Conservation (phyloP, 2,113 vertebrate species). For the Semnornis frantzii region DNA sequence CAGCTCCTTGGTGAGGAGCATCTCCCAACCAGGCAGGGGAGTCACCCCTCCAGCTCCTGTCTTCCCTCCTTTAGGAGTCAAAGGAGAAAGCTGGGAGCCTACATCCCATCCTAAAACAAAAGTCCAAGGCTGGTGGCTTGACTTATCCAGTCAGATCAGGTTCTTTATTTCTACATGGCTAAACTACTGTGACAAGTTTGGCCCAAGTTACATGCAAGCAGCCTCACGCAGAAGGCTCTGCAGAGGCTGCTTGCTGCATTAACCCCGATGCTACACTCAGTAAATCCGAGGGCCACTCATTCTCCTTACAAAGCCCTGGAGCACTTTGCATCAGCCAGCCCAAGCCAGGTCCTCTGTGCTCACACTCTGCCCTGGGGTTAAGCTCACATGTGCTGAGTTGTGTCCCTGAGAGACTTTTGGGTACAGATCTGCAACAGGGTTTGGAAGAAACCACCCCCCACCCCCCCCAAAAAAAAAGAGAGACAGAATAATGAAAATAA, state of each 20-base stretch:
- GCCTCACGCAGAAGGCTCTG: background rate
- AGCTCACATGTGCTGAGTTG: rapidly evolving
- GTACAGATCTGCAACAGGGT: rapidly evolving
- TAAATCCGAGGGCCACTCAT: background rate
- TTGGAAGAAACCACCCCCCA: background rate
- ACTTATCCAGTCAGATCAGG: background rate
- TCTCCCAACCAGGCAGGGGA: background rate
- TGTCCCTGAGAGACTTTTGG: rapidly evolving
- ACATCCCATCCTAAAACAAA: background rate
- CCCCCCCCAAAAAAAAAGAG: too few relatives aligned
- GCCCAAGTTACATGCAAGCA: rapidly evolving
- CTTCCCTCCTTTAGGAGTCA: background rate
- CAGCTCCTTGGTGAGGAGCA: background rate
- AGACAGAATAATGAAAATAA: too few relatives aligned
- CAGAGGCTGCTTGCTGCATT: background rate
- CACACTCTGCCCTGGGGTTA: background rate
- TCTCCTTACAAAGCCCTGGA: background rate
- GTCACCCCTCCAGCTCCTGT: background rate
- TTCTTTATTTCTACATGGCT: background rate
- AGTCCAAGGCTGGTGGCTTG: background rate
- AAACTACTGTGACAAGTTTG: background rate
- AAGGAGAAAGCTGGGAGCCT: background rate
- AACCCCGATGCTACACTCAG: rapidly evolving
- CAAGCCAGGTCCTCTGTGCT: rapidly evolving
- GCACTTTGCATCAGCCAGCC: background rate